Evolutionary conservation across 2,888 invertebrate genomes (phyloP), one percentile per base, ranked within the genome.

Genomic region (Pristionchus japonicus): DNA sequence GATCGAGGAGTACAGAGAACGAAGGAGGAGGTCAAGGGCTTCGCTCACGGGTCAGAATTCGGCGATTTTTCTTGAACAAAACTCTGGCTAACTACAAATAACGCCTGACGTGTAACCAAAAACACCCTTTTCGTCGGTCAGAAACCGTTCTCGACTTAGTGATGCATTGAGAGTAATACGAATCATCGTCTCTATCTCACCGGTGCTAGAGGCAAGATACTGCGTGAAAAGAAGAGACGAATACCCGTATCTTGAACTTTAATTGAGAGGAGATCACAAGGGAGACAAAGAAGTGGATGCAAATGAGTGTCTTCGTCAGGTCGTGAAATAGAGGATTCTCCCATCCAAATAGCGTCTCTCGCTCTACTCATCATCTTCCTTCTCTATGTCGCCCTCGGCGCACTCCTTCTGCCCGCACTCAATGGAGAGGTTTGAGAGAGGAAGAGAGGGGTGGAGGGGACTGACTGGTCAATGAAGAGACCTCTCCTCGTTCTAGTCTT

Each of bases 311-410:
- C 43, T 2, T 23, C 27, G 13, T 67, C 49, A 86, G 86, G 86
- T 57, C 86, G 70, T 27, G 86, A 86, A 40, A 86, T 86, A 37
- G 86, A 86, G 49, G 92, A 92, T 67, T 89, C 90, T 4, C 90
- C 91, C 40, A 90, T 93, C 17, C 93, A 93, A 89, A 90, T 93
- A 37, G 92, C 93, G 20, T 92, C 93, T 1, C 84, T 94, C 15
- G 93, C 91, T 23, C 89, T 94, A 3, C 89, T 94, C 34, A 89
- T 92, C 77, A 91, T 91, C 0, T 94, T 94, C 49, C 86, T 93
- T n/a, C 86, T 93, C 20, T 94, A 94, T 86, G 93, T 94, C n/a
- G 92, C 93, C 23, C 88, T 93, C 13, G 94, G 94, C 23, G 94
- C 94, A 0, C 82, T 94, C 47, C 89, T 94, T n/a, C 85, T 94